Evolutionary conservation across 2,797 vertebrate species (phyloP).

Genomic region (Danio tinwini): DNA sequence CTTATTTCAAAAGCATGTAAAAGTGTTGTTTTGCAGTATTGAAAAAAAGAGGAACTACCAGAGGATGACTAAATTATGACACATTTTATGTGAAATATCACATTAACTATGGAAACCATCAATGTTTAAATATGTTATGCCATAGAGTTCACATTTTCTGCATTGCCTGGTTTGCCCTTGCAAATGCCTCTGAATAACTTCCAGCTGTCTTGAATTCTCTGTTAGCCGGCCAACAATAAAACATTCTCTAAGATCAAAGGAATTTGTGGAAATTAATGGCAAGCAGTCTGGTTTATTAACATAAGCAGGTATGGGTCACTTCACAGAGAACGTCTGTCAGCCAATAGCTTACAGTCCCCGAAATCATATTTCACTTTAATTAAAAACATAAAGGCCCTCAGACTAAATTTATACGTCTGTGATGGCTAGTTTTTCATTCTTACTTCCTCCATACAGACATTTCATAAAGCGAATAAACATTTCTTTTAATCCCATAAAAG

Average conservation of each 20-base stretch:
- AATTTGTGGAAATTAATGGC: slow-evolving; percentile 5
- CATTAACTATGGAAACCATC: background rate
- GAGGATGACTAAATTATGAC: background rate
- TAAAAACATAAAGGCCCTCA: background rate
- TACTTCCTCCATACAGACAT: background rate
- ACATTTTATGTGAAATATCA: background rate
- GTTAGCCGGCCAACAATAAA: background rate
- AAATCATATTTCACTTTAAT: slow-evolving; percentile 9
- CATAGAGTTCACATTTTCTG: background rate
- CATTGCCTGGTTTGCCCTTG: slow-evolving; percentile 16
- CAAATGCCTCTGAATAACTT: slow-evolving; percentile 25
- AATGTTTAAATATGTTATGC: background rate
- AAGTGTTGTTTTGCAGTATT: no score
- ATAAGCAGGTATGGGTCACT: slow-evolving; percentile 11
- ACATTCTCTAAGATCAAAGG: slow-evolving; percentile 27
- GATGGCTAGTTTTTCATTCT: background rate
- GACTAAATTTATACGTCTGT: background rate
- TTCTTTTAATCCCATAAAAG: background rate
- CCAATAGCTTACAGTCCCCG: background rate
- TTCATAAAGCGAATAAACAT: background rate
- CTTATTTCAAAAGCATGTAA: no score
- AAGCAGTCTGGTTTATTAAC: slow-evolving; percentile 8
- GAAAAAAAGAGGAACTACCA: background rate
- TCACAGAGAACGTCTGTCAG: background rate
- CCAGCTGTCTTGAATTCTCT: slow-evolving; percentile 25